Evolutionary conservation across 2,888 invertebrate genomes (phyloP), one percentile per base, ranked within the genome.

Genomic region (Pristionchus japonicus): DNA sequence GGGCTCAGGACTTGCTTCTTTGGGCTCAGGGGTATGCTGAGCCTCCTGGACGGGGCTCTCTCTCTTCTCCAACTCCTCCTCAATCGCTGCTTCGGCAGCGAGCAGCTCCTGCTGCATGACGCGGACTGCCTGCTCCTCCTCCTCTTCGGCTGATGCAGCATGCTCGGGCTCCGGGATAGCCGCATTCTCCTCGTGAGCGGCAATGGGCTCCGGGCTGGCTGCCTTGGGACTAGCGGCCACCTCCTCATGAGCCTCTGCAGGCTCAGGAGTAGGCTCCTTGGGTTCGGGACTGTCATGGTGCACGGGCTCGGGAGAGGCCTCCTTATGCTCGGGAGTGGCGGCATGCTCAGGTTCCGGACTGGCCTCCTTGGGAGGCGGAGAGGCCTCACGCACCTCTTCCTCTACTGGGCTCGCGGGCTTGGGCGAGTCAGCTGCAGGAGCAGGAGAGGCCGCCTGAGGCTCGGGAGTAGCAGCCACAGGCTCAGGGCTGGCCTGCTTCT

Each of bases 201-300:
- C 9, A 43, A 17, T 40, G 34, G 82, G 82, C 20, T 82, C 82
- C 1, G 82, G 82, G 37, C 20, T 82, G 13, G 82, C 4, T n/a
- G 20, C 47, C 82, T 82, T 49, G 74, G 74, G 74, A 23, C 20
- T 31, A 0, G 74, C 37, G 3, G 20, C 37, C 3, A 17, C 23
- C 40, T 77, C 77, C 6, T 49, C 3, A 17, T n/a, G n/a, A n/a
- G n/a, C n/a, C n/a, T n/a, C n/a, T n/a, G 31, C 23, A 27, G 49
- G 80, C 27, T 47, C 80, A n/a, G 80, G 80, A 47, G 17, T 80
- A 15, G 80, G 80, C 49, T 47, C 49, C 52, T 49, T 82, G n/a
- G 82, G 52, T 15, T 82, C 82, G 3, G 82, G 82, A 11, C 47
- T 82, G 3, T n/a, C 43, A 6, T 43, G 43, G 43, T 6, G 9